phyloP scores from a whole-genome alignment of 2,113 vertebrate species.

The Anas platyrhynchos region DNA sequence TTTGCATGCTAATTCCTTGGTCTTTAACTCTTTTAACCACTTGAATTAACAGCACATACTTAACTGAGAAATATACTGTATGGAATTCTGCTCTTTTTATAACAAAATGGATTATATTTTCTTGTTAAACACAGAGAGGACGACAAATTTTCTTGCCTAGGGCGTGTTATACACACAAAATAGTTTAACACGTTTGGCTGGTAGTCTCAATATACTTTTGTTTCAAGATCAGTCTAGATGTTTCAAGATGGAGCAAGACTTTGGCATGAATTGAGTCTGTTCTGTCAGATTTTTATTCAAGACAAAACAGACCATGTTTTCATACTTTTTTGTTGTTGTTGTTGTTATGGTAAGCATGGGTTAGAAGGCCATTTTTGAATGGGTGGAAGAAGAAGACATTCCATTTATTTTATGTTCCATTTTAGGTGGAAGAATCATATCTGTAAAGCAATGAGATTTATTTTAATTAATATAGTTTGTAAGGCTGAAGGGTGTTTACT shows the following conservation, averaged over 20 bases:
- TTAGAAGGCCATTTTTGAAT: neutral
- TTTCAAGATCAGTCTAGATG: neutral
- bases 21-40: neutral
- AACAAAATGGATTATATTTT: neutral
- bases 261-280: neutral
- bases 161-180: neutral
- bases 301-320: neutral
- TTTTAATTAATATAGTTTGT: neutral
- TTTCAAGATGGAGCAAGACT: neutral
- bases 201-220: neutral
- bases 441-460: neutral
- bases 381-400: neutral
- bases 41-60: accelerated
- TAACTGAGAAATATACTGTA: neutral
- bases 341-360: neutral
- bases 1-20: neutral
- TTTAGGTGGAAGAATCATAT: neutral
- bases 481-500: neutral
- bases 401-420: neutral
- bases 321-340: neutral
- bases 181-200: neutral
- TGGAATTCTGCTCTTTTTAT: neutral
- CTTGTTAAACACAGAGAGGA: neutral
- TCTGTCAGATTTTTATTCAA: neutral
- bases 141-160: neutral